Base-by-base conservation (phyloP, 1,140 invertebrate species). In the Paracyclopina nana region DNA sequence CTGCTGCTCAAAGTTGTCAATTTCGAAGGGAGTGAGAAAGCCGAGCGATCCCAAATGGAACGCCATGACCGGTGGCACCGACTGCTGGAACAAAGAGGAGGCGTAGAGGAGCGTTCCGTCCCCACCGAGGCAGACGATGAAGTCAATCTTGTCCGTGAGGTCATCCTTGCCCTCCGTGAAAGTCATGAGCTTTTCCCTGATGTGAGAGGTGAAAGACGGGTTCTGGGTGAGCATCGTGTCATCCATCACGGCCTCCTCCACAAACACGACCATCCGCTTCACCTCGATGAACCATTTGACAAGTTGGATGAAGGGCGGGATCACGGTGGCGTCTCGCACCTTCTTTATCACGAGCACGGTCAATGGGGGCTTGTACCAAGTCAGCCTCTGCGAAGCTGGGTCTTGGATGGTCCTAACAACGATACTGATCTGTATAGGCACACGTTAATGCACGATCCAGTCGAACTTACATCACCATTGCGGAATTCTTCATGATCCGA, bases 21-120 rank as follows among this genome's bases (percentile, higher is more conserved):
- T 92, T 59, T 84, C 80, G 65, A 95, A 95, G 8, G 88, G 88
- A 9, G 90, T 94, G 0, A 96, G 71, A 63, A 96, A 95, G 5
- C 91, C 90, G 34, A 96, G 67, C 0, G 88, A 94, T n/a, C 90
- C 90, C 54, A 95, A 72, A 66, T 96, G 87, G 67, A 95, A 96
- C 43, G 91, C 88, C 87, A 95, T 94, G 2, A 95, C 83, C 2
- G 91, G 91, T 27, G 91, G 91, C 40, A 94, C 87, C 9, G 85
- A 92, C 74, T 88, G 79, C 66, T 78, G 76, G 60, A 95, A 96
- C 9, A 96, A 67, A 11, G 88, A 77, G 58, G 86, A 90, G 31
- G 90, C 90, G 62, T 97, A 92, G 0, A 97, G 64, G 1, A 96
- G 65, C 0, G 90, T 97, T n/a, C 90, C 90, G 65, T 96, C 90